Evolutionary conservation across 2,888 invertebrate species (phyloP).

Genomic region (Hyles lineata): DNA sequence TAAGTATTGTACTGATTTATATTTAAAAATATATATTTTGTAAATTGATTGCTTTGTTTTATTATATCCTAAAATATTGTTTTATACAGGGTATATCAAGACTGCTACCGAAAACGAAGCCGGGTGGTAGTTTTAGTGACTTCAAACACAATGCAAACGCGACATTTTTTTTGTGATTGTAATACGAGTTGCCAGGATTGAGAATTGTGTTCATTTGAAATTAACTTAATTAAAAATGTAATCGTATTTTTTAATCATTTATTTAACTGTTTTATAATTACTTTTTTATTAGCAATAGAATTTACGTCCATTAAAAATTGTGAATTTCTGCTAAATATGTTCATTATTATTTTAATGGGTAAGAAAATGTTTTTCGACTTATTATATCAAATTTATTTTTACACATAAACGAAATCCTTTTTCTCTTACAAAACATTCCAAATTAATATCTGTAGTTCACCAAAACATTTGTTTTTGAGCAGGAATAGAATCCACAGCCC

Average conservation of each 20-base stretch:
- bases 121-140: no score
- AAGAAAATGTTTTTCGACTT: neutral
- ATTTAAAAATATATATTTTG: constrained; percentile 25
- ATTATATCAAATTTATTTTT: neutral
- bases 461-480: no score
- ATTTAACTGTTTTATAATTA: neutral
- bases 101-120: no score
- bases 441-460: no score
- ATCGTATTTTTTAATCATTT: neutral
- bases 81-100: no score
- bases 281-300: neutral
- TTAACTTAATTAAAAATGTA: neutral
- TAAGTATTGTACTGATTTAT: constrained; percentile 27
- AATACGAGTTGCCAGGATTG: no score
- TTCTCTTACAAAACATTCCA: no score
- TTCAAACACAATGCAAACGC: no score
- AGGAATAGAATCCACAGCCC: no score
- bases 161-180: no score
- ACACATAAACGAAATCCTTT: neutral
- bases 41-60: neutral
- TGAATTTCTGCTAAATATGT: neutral
- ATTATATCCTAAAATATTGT: neutral
- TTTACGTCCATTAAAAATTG: neutral
- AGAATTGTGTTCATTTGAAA: no score
- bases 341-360: neutral